These are phyloP conservation scores for Hydra vulgaris DNA, from an alignment of 30 jellyfish, hydroid and myxozoan species.

Conservation along the genomic window DNA sequence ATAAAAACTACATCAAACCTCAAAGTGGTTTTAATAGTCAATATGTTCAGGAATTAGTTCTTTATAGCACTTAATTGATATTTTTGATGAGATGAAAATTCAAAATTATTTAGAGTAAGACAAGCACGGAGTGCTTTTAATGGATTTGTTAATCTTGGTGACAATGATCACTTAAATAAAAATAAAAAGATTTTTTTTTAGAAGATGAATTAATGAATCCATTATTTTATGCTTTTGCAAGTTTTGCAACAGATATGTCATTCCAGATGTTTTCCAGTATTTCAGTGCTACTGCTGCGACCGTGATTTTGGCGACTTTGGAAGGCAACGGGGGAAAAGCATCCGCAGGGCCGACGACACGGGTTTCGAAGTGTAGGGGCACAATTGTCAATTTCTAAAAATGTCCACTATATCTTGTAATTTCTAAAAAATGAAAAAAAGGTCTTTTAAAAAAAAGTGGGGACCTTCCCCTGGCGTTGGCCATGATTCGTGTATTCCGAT, in stretches of 20 bases:
- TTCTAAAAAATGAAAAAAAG: background rate
- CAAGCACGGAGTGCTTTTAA: background rate
- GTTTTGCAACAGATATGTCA: background rate
- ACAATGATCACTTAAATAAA: background rate
- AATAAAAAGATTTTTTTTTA: background rate
- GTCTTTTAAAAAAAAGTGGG: background rate
- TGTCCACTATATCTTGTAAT: background rate
- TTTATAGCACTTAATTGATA: background rate
- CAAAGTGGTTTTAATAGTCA: background rate
- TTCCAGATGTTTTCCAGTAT: background rate
- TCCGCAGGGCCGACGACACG: no score
- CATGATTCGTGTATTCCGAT: no score
- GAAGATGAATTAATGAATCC: background rate
- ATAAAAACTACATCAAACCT: background rate
- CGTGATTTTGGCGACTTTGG: background rate
- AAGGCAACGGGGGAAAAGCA: no score
- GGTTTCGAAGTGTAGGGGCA: no score
- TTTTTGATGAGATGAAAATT: constrained; percentile 6
- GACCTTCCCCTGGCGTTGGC: no score
- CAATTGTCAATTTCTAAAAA: no score
- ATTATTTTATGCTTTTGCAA: background rate
- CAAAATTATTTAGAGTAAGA: background rate
- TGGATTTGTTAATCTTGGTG: constrained; percentile 4
- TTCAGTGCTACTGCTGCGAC: no score
- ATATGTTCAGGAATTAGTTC: background rate